These are phyloP conservation scores for Aphyosemion australe DNA, from an alignment of 2,113 vertebrate species.

Conservation along the genomic window DNA sequence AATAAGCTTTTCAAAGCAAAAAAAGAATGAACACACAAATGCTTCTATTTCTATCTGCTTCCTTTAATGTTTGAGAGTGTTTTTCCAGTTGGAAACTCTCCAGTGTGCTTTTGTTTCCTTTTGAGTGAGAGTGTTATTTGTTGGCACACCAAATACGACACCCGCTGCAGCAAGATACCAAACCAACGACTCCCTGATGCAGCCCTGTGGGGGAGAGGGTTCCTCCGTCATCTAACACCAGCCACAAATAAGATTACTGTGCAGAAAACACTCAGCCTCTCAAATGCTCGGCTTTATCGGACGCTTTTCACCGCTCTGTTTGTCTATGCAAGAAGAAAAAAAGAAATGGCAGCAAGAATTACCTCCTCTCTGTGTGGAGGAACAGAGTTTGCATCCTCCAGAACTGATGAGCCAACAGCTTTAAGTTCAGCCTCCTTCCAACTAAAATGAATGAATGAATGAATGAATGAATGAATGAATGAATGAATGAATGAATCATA, in stretches of 20 bases:
- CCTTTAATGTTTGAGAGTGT: not conserved
- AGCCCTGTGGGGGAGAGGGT: conserved; percentile 17
- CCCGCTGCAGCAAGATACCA: not conserved
- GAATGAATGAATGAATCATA: too few relatives aligned
- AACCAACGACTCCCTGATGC: conserved; percentile 17
- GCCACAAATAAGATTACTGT: conserved; percentile 58
- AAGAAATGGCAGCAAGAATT: not conserved
- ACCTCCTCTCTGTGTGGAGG: too few relatives aligned
- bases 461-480: too few relatives aligned
- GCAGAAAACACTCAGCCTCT: conserved; percentile 46
- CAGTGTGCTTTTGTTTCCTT: conserved; percentile 5
- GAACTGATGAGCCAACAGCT: too few relatives aligned
- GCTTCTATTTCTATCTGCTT: not conserved
- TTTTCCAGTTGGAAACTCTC: conserved; percentile 7
- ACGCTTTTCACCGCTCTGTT: conserved; percentile 15
- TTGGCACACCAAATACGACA: conserved; percentile 1
- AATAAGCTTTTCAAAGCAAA: too few relatives aligned
- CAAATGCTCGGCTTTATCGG: conserved; percentile 24
- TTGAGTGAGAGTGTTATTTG: not conserved
- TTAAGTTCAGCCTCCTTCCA: too few relatives aligned
- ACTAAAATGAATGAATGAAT: too few relatives aligned
- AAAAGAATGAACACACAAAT: not conserved
- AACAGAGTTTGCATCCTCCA: too few relatives aligned
- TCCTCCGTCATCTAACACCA: conserved; percentile 52
- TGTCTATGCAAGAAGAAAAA: not conserved